phyloP scores from a whole-genome alignment of 2,888 invertebrate species.

The Coenonympha glycerion region DNA sequence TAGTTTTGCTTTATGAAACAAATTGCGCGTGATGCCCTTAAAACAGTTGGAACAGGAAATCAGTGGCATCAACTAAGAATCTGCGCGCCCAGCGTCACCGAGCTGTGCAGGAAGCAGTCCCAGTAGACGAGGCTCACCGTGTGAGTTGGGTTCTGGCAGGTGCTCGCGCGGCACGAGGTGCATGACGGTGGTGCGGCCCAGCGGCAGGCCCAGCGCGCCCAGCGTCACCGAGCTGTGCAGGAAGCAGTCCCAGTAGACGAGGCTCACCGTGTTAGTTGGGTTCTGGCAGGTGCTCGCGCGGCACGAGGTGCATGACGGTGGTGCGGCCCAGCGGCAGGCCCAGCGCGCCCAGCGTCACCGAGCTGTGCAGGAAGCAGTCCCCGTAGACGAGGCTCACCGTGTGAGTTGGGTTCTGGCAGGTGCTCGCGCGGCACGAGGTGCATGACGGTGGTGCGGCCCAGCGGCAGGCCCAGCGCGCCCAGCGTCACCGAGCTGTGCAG shows the following conservation, averaged over 20 bases:
- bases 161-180: slow-evolving; percentile 99
- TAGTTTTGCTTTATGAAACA: slow-evolving; percentile 26
- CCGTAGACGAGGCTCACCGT: slow-evolving; percentile 99
- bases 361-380: slow-evolving; percentile 99
- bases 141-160: slow-evolving; percentile 98
- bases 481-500: no score
- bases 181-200: slow-evolving; percentile 99
- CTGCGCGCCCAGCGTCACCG: no score
- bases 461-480: no score
- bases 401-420: no score
- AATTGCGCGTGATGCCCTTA: no score
- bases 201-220: slow-evolving; percentile 96
- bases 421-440: slow-evolving; percentile 96
- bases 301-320: slow-evolving; percentile 99
- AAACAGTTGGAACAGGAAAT: neutral
- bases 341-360: slow-evolving; percentile 97
- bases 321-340: slow-evolving; percentile 98
- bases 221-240: slow-evolving; percentile 99
- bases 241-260: slow-evolving; percentile 99
- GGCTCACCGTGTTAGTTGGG: slow-evolving; percentile 97
- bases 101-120: no score
- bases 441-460: no score
- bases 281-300: slow-evolving; percentile 98
- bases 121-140: no score
- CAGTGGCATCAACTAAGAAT: neutral